phyloP scores from a whole-genome alignment of 2,113 vertebrate species.

The Ceuthmochares aereus region DNA sequence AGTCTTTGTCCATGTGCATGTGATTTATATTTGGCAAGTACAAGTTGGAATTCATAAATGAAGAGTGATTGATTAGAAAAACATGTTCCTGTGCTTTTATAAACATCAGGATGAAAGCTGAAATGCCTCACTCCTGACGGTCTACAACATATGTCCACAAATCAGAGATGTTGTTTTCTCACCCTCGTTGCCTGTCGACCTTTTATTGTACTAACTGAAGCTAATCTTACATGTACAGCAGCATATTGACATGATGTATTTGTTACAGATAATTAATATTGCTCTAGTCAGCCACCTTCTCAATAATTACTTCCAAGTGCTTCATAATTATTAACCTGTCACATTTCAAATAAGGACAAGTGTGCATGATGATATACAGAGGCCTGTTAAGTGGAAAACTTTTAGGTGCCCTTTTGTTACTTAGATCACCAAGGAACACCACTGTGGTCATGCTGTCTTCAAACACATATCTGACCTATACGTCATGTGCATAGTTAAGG shows the following conservation, averaged over 20 bases:
- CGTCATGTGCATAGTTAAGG: background rate
- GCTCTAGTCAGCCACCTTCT: background rate
- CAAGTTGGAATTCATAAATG: background rate
- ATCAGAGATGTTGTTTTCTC: background rate
- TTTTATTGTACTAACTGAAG: background rate
- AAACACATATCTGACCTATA: background rate
- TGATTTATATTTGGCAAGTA: background rate
- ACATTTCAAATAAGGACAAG: background rate
- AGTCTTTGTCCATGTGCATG: background rate
- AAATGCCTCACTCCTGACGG: background rate
- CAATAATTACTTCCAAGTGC: background rate
- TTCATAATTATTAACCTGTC: background rate
- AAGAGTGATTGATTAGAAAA: background rate
- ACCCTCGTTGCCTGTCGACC: background rate
- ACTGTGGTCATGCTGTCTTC: background rate
- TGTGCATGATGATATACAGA: background rate
- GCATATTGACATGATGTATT: background rate
- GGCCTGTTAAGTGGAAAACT: background rate
- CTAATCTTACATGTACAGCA: background rate
- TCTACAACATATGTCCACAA: background rate
- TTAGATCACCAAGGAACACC: background rate
- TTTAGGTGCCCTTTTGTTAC: background rate
- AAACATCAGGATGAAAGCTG: background rate
- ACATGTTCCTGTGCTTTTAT: background rate
- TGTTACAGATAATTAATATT: conserved; percentile 40